Percentiles rank a stretch among this genome's conserved stretches.
Evolutionary conservation across 2,113 vertebrate genomes (phyloP).

Genomic region (Prunella himalayana): DNA sequence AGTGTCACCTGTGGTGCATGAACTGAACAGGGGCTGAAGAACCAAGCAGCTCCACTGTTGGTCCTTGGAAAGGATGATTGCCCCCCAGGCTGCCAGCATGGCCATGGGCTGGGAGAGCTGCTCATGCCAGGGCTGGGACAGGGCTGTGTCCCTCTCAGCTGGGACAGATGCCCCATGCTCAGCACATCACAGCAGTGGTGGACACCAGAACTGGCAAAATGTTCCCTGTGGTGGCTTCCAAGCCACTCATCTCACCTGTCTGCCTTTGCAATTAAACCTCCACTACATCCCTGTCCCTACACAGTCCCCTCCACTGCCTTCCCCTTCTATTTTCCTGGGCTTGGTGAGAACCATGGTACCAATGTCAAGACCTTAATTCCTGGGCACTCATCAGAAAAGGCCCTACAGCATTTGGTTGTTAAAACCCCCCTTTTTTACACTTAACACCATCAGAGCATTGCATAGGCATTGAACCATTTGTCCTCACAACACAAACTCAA

Average conservation of each 20-base stretch:
- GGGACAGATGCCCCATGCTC: not conserved
- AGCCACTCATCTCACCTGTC: not conserved
- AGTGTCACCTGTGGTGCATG: not conserved
- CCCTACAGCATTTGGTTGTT: not conserved
- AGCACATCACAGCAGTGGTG: not conserved
- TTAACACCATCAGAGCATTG: not conserved
- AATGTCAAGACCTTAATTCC: not conserved
- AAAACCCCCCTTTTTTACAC: not conserved
- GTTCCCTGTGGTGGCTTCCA: not conserved
- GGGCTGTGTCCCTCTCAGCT: not conserved
- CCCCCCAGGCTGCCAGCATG: not conserved
- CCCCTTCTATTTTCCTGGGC: not conserved
- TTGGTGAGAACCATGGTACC: not conserved
- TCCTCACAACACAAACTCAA: not conserved
- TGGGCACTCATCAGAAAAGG: not conserved
- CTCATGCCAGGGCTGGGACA: not conserved
- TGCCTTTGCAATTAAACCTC: not conserved
- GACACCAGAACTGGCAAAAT: not conserved
- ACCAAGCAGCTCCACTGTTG: not conserved
- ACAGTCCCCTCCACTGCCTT: not conserved
- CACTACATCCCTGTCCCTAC: not conserved
- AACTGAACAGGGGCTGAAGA: not conserved
- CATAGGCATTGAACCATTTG: not conserved
- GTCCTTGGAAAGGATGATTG: not conserved
- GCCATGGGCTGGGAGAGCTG: not conserved